phyloP scores from a whole-genome alignment of 2,888 invertebrate genomes.

The Pseudococcus jackbeardsleyi region DNA sequence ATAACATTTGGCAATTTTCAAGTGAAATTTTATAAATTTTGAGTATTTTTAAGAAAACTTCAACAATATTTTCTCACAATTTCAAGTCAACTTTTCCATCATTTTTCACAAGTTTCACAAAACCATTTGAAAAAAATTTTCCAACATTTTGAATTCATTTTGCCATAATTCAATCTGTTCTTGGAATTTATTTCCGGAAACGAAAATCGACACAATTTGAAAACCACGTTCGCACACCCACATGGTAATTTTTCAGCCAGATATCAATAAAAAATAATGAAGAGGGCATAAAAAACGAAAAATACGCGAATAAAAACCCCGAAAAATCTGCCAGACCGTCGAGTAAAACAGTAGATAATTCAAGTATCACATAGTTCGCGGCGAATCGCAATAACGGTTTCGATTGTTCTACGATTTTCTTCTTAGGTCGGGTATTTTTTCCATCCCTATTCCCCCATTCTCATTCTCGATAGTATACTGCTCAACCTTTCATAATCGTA shows the following conservation, averaged over 20 bases:
- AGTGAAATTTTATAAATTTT: no score
- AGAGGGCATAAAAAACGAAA: no score
- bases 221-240: neutral
- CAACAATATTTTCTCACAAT: no score
- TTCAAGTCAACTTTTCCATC: no score
- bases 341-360: slow-evolving; percentile 12
- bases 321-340: neutral
- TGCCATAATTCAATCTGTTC: neutral
- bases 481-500: slow-evolving; percentile 17
- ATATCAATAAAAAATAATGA: neutral
- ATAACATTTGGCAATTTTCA: no score
- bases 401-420: slow-evolving; percentile 35
- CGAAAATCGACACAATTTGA: neutral
- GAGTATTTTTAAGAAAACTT: no score
- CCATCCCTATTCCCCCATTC: neutral
- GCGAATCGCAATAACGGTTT: slow-evolving; percentile 9
- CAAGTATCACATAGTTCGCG: slow-evolving; percentile 12
- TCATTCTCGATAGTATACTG: neutral
- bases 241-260: neutral
- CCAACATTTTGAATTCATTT: neutral
- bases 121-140: no score
- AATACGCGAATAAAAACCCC: neutral
- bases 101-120: no score
- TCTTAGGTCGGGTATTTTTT: neutral
- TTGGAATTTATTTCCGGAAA: neutral